phyloP scores from a whole-genome alignment of 2,797 vertebrate genomes.

The Varecia variegata region DNA sequence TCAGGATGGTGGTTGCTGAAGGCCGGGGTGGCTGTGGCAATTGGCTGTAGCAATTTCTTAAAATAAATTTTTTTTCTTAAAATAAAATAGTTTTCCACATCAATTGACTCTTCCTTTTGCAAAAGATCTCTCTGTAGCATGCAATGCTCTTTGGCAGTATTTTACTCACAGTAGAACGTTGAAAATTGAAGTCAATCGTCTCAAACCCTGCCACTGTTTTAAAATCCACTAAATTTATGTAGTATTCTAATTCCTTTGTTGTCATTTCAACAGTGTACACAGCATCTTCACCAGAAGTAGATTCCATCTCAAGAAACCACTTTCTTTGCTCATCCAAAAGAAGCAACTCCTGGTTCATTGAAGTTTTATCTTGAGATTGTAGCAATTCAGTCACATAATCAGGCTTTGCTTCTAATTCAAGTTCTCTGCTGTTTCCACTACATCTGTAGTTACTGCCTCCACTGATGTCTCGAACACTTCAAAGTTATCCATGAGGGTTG shows the following conservation, averaged over 20 bases:
- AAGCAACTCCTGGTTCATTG: not conserved
- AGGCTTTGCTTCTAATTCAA: not conserved
- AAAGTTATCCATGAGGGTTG: not conserved
- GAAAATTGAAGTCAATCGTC: not conserved
- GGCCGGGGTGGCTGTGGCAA: not conserved
- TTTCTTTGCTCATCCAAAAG: not conserved
- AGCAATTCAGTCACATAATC: not conserved
- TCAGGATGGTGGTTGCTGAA: not conserved
- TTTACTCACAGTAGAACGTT: not conserved
- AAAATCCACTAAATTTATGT: not conserved
- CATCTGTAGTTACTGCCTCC: not conserved
- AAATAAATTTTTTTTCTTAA: too few relatives aligned
- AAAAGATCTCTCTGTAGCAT: not conserved
- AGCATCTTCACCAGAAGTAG: not conserved
- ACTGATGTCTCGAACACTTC: not conserved
- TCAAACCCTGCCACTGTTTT: not conserved
- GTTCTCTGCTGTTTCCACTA: not conserved
- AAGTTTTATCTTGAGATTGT: not conserved
- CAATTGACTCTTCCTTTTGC: not conserved
- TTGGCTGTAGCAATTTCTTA: not conserved
- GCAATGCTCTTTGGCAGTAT: not conserved
- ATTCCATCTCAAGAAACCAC: not conserved
- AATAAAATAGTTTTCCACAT: not conserved
- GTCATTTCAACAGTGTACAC: not conserved
- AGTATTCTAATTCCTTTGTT: not conserved